phyloP scores from a whole-genome alignment of 2,888 invertebrate genomes.

The Ectropis crepuscularia region DNA sequence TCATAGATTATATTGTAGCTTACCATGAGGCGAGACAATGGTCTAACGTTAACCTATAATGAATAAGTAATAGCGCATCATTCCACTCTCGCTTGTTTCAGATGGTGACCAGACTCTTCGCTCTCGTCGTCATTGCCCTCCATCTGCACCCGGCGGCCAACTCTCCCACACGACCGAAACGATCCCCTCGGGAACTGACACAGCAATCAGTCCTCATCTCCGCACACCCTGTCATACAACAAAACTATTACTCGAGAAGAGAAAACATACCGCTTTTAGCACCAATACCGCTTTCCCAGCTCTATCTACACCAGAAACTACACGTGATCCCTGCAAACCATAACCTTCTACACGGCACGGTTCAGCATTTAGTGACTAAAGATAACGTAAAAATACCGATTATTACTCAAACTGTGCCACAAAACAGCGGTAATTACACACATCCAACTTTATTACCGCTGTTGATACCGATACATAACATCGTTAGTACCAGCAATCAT shows the following conservation, averaged over 20 bases:
- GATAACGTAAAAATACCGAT: slow-evolving; percentile 56
- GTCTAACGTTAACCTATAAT: no score
- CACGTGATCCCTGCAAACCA: slow-evolving; percentile 66
- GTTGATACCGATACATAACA: slow-evolving; percentile 61
- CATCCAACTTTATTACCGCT: slow-evolving; percentile 55
- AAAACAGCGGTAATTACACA: slow-evolving; percentile 54
- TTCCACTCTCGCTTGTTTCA: slow-evolving; percentile 44
- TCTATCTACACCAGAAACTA: slow-evolving; percentile 57
- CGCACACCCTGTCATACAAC: slow-evolving; percentile 37
- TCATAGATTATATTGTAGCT: no score
- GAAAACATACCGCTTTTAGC: slow-evolving; percentile 42
- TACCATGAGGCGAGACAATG: no score
- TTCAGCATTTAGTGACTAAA: slow-evolving; percentile 53
- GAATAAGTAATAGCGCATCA: neutral
- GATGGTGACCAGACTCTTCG: slow-evolving; percentile 56
- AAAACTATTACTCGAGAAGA: slow-evolving; percentile 30
- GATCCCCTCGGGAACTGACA: slow-evolving; percentile 35
- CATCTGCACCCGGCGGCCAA: slow-evolving; percentile 47
- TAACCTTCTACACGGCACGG: slow-evolving; percentile 56
- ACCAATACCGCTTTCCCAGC: slow-evolving; percentile 55
- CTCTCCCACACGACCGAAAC: slow-evolving; percentile 44
- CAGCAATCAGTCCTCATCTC: slow-evolving; percentile 37
- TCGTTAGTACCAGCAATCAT: slow-evolving; percentile 39
- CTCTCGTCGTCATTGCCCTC: slow-evolving; percentile 44
- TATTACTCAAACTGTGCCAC: slow-evolving; percentile 56